A percentile compares a stretch with the other conserved stretches of the same genome.
These are phyloP conservation scores for Nasonia giraulti DNA, from an alignment of 1,140 invertebrate genomes.

Conservation along the genomic window DNA sequence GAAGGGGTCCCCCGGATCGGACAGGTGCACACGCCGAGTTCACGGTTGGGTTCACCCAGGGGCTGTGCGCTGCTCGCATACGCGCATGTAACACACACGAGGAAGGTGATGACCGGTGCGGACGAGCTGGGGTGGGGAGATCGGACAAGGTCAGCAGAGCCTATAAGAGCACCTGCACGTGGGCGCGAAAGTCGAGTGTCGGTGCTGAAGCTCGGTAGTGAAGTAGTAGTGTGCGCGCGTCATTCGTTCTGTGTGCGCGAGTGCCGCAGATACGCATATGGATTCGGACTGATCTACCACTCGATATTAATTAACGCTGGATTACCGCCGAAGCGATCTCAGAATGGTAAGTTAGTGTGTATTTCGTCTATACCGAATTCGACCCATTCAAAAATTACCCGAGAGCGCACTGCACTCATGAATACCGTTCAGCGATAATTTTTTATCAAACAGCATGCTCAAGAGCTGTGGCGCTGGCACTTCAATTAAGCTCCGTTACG, in stretches of 20 bases:
- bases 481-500: not conserved
- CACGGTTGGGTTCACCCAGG: conserved; percentile 56
- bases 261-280: not conserved
- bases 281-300: not conserved
- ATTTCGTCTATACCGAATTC: too few species aligned
- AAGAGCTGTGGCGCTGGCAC: not conserved
- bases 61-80: not conserved
- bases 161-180: conserved; percentile 59
- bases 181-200: not conserved
- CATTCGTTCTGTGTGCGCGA: not conserved
- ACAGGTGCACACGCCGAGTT: conserved; percentile 48
- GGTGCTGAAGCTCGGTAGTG: not conserved
- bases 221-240: conserved; percentile 19
- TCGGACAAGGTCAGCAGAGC: conserved; percentile 59
- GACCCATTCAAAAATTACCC: too few species aligned
- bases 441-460: not conserved
- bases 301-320: not conserved
- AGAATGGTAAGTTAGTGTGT: conserved; percentile 25
- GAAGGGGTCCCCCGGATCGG: not conserved
- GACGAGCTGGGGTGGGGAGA: conserved; percentile 13
- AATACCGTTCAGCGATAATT: not conserved
- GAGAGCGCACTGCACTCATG: too few species aligned
- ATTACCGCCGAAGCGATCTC: not conserved
- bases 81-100: conserved; percentile 18
- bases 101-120: conserved; percentile 32